Percentiles rank a stretch among this genome's conserved stretches.
Evolutionary conservation across 2,797 vertebrate species (phyloP).

Genomic region (Clarias platycephalus): DNA sequence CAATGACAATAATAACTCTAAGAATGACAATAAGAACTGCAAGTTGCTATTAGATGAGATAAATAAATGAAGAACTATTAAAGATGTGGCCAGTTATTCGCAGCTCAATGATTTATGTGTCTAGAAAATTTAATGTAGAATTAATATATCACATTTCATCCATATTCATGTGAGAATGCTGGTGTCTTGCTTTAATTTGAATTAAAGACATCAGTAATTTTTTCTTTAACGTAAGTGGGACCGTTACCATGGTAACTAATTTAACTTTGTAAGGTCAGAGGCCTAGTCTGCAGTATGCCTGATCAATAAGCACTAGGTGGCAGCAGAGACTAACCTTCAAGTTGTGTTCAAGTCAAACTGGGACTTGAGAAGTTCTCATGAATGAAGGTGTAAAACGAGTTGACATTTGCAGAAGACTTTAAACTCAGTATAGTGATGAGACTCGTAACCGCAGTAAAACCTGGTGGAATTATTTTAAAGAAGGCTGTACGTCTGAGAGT

Average conservation of each 20-base stretch:
- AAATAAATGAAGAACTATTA: background rate
- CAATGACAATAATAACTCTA: background rate
- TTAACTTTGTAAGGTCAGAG: background rate
- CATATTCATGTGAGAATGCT: background rate
- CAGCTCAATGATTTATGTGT: background rate
- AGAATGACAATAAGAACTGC: too few species aligned
- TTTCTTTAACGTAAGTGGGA: background rate
- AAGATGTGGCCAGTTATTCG: background rate
- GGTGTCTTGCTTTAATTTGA: background rate
- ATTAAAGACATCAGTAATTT: background rate
- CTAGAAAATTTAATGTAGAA: background rate
- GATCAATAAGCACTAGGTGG: constrained; percentile 49
- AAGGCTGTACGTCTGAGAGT: too few species aligned
- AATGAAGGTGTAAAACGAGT: too few species aligned
- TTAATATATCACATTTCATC: background rate
- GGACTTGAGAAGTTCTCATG: too few species aligned
- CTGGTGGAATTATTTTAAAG: too few species aligned
- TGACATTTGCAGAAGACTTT: too few species aligned
- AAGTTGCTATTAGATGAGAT: background rate
- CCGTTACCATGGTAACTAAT: background rate
- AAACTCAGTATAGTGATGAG: too few species aligned
- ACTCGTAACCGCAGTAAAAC: too few species aligned
- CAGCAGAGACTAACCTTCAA: constrained; percentile 34
- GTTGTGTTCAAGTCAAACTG: too few species aligned
- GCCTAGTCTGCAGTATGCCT: background rate